A percentile compares a stretch with the other conserved stretches of the same genome.
Conservation (phyloP, 2,888 invertebrate genomes). For the Sarcophaga rosellei region DNA sequence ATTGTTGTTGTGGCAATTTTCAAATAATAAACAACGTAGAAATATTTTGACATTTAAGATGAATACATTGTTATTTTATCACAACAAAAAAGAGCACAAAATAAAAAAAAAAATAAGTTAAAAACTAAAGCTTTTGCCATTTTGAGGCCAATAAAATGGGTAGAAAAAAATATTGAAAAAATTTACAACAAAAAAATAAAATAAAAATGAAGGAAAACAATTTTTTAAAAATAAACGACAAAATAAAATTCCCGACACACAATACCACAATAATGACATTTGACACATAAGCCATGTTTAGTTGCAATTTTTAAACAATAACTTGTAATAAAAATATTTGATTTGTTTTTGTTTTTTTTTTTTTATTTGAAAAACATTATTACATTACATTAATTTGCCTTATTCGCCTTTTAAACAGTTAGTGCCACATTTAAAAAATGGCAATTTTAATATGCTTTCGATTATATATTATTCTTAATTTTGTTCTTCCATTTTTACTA, state of each 20-base stretch:
- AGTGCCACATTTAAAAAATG: conserved; percentile 14
- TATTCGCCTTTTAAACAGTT: too few species aligned
- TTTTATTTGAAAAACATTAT: too few species aligned
- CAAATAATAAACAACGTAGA: conserved; percentile 54
- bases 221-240: background rate
- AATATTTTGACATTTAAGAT: conserved; percentile 68
- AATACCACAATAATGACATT: conserved; percentile 43
- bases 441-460: conserved; percentile 20
- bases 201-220: too few species aligned
- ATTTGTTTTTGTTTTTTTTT: too few species aligned
- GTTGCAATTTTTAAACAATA: background rate
- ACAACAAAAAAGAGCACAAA: background rate
- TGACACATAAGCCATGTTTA: conserved; percentile 48
- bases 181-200: too few species aligned
- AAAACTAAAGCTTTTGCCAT: conserved; percentile 7
- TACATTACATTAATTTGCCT: too few species aligned
- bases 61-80: conserved; percentile 56
- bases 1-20: conserved; percentile 37
- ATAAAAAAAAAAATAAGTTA: background rate
- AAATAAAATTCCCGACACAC: conserved; percentile 17
- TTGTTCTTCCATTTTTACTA: too few species aligned
- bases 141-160: conserved; percentile 41
- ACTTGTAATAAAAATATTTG: too few species aligned
- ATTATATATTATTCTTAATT: too few species aligned
- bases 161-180: background rate